Evolutionary conservation across 2,888 invertebrate species (phyloP), one percentile per base, ranked within the genome.

Genomic region (Dryomyza anilis): DNA sequence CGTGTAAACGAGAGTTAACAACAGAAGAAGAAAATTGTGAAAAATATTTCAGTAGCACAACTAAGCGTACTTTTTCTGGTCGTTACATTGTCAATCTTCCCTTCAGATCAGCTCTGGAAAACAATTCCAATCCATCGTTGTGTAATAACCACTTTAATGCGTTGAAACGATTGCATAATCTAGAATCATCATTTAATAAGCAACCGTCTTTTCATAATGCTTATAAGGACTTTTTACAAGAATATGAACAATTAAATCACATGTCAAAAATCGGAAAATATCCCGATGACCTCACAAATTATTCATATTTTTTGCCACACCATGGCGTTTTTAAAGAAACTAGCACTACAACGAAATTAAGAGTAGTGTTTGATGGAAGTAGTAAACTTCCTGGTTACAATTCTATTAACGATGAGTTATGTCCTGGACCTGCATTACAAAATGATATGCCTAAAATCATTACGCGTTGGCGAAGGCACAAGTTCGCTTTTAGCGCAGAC

Each of bases 291-390:
- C 16, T 65, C 1, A 43, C 46, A 12, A 7, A 19, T 3, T 23
- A 63, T 45, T 39, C 62, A 3, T 67, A 65, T 39, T 65, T 53
- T 62, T 33, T 63, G 10, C 69, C 65, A 6, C 65, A 65, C 43
- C 69, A 69, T 39, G 65, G 65, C 8, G 64, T 69, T 3, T 36
- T 65, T 7, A 64, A 68, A 58, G 63, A 65, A 8, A 25, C 55
- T 33, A 65, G 64, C 27, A 64, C 64, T 14, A 67, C 67, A 2
- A 67, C 63, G 2, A 67, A 67, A 36, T 25, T 67, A 14, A 12
- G 68, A 12, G 68, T 68, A 10, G 65, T 68, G n/a, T 65, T 67
- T 46, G 67, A 67, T 56, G 63, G 65, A 1, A 62, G 64, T 14
- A 36, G 61, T 29, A 23, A 27, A 58, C 23, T 36, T 4, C 36